phyloP scores from a whole-genome alignment of 2,888 invertebrate genomes.

The Balanococcus diminutus region DNA sequence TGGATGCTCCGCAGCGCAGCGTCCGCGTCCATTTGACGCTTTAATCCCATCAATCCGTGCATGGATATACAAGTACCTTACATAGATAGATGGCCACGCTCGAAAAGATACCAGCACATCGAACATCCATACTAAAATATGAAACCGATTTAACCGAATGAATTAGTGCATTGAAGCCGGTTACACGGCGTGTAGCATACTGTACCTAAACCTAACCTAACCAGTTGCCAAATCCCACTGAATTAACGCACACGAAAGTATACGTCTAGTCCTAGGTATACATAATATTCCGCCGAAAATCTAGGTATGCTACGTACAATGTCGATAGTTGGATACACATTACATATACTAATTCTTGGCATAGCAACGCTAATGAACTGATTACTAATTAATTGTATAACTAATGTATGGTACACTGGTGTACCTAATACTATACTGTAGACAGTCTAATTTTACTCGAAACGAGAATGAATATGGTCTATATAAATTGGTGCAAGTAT shows the following conservation, averaged over 20 bases:
- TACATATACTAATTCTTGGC: too few relatives aligned
- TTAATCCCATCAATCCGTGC: neutral
- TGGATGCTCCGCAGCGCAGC: neutral
- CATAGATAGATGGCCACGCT: neutral
- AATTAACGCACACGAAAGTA: too few relatives aligned
- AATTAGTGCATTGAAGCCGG: slow-evolving; percentile 27
- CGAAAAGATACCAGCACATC: neutral
- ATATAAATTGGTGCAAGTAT: too few relatives aligned
- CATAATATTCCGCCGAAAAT: too few relatives aligned
- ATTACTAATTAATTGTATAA: neutral
- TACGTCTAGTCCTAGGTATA: too few relatives aligned
- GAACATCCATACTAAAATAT: neutral
- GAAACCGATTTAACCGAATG: slow-evolving; percentile 4
- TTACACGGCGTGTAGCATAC: neutral
- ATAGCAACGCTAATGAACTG: neutral
- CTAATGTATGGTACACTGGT: neutral
- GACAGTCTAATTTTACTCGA: too few relatives aligned
- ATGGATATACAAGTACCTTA: neutral
- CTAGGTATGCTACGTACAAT: too few relatives aligned
- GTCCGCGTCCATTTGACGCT: slow-evolving; percentile 2
- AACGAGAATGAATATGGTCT: too few relatives aligned
- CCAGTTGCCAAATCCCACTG: neutral
- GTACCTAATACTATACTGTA: too few relatives aligned
- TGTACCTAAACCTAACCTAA: neutral
- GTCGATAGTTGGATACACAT: too few relatives aligned